A percentile compares a stretch with the other conserved stretches of the same genome.
Conservation (phyloP, 1,140 invertebrate genomes). For the Zaprionus camerounensis region DNA sequence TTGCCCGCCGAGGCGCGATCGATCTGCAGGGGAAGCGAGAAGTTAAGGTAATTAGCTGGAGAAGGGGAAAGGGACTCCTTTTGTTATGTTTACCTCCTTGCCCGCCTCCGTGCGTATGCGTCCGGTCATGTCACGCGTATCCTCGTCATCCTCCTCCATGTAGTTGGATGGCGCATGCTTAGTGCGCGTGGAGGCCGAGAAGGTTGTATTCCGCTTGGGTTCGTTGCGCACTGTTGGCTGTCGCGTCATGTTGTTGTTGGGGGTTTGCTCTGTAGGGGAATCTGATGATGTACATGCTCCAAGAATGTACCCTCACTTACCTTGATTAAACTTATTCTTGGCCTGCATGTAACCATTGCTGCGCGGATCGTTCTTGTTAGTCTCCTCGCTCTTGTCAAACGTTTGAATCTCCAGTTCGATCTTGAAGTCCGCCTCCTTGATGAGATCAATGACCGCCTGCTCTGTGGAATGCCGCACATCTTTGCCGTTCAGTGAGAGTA, state of each 20-base stretch:
- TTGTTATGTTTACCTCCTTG: conserved; percentile 87
- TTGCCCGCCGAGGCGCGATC: conserved; percentile 94
- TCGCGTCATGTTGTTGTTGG: conserved; percentile 46
- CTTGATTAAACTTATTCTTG: conserved; percentile 75
- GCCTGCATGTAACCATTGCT: conserved; percentile 78
- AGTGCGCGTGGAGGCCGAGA: conserved; percentile 70
- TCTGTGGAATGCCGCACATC: conserved; percentile 96
- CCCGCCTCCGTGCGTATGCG: conserved; percentile 91
- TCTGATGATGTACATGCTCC: neutral
- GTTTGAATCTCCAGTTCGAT: conserved; percentile 97
- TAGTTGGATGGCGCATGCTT: conserved; percentile 80
- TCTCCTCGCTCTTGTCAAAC: conserved; percentile 85
- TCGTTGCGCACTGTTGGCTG: conserved; percentile 58
- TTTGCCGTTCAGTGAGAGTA: conserved; percentile 96
- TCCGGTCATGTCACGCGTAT: conserved; percentile 90
- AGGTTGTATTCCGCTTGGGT: conserved; percentile 56
- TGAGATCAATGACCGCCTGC: conserved; percentile 97
- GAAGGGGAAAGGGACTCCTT: neutral
- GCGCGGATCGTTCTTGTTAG: conserved; percentile 54
- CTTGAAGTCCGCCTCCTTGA: conserved; percentile 95
- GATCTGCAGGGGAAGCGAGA: conserved; percentile 86
- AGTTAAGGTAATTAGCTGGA: neutral
- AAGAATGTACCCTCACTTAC: neutral
- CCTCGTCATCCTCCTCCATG: conserved; percentile 88
- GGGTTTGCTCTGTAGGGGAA: conserved; percentile 37